Evolutionary conservation across 2,113 vertebrate genomes (phyloP), one percentile per base, ranked within the genome.

Genomic region (Varanus salvator): DNA sequence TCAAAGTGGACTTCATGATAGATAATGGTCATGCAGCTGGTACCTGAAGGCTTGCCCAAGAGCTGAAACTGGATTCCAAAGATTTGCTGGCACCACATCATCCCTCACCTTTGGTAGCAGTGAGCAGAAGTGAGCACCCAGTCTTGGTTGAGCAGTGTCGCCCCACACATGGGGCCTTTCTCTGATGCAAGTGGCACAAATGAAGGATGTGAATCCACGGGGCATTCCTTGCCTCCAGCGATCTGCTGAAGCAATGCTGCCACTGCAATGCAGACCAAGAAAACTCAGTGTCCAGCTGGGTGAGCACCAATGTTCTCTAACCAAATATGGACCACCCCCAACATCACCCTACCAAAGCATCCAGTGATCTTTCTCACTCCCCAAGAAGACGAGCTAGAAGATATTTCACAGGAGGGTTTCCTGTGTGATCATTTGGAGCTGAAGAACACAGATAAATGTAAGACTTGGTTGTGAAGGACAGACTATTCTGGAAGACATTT

Each of bases 101-200:
- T 23, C 4, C 31, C 57, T 85, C 14, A 75, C 72, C 82, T 4
- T 19, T 14, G 25, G 27, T 52, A 23, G 74, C 88, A 89, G 15
- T 85, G 88, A 21, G 82, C 82, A 68, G 88, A 72, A 1, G 44
- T 89, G 31, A 89, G 0, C 31, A 89, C 82, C 88, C 88, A 89
- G 8, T 89, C 19, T 0, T 27, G 8, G 57, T 69, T 77, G 23
- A 89, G 4, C 48, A 89, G 44, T 15, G 27, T 27, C 21, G 81
- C 88, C 29, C 54, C 8, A 8, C 88, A 89, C 2, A 38, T 27
- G 2, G 31, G n/a, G 1, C 3, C 2, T 0, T 27, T 3, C 8
- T 21, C 11, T 19, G 52, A 6, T 2, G 66, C 68, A 21, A 89
- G 25, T 31, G 7, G 31, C 23, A 19, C 74, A 8, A 89, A 82